A percentile compares a stretch with the other conserved stretches of the same genome.
Evolutionary conservation across 1,140 invertebrate species (phyloP).

Genomic region (Papilio machaon): DNA sequence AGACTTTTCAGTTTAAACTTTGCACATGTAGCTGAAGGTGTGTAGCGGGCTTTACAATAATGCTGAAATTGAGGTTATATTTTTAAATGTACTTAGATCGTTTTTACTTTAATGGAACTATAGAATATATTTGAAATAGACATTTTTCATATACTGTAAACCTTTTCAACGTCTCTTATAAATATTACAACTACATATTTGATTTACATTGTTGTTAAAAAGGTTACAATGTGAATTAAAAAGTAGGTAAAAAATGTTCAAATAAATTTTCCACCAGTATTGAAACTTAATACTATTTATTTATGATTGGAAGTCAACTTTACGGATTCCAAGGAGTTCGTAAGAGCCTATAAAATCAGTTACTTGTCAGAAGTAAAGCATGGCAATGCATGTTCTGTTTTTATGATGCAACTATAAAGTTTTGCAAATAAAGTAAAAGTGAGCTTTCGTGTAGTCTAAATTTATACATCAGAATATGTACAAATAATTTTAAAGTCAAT

Average conservation of each 20-base stretch:
- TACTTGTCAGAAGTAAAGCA: too few relatives aligned
- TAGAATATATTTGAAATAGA: not conserved
- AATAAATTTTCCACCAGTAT: not conserved
- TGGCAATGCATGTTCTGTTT: too few relatives aligned
- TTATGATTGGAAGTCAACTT: too few relatives aligned
- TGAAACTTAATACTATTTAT: too few relatives aligned
- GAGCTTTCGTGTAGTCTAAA: not conserved
- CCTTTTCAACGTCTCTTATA: not conserved
- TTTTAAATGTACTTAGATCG: not conserved
- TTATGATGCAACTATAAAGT: too few relatives aligned
- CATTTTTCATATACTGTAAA: constrained; percentile 5
- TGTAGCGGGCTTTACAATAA: not conserved
- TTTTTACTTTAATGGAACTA: not conserved
- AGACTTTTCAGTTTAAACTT: too few relatives aligned
- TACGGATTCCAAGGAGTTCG: too few relatives aligned
- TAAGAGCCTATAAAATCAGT: too few relatives aligned
- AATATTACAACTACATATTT: constrained; percentile 2
- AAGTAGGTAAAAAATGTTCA: not conserved
- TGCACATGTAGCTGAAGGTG: too few relatives aligned
- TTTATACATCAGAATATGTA: not conserved
- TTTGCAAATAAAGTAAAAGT: too few relatives aligned
- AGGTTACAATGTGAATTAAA: not conserved
- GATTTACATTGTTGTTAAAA: not conserved
- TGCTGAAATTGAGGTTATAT: not conserved
- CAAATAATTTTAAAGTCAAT: not conserved